These are phyloP conservation scores for Muscina levida DNA, from an alignment of 2,888 invertebrate genomes.

Conservation along the genomic window DNA sequence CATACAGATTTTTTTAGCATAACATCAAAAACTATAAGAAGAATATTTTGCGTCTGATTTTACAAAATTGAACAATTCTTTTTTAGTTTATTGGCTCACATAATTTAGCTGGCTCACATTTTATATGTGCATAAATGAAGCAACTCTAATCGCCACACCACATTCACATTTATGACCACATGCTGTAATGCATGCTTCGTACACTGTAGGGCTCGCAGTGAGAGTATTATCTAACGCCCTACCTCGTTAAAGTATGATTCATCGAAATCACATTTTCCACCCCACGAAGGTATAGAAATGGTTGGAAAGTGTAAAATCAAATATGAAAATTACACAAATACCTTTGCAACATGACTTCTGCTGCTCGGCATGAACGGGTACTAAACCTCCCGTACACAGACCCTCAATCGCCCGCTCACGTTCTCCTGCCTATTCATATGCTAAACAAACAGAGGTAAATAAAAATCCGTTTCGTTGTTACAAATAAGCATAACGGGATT, in stretches of 20 bases:
- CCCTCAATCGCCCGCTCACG: neutral
- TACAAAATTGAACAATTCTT: no score
- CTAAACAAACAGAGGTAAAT: constrained; percentile 52
- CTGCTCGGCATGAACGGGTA: neutral
- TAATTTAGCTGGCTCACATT: no score
- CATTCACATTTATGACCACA: no score
- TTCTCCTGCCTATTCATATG: constrained; percentile 50
- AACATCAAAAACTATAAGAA: no score
- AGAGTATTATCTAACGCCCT: neutral
- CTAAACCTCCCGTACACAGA: no score
- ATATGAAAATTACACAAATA: constrained; percentile 53
- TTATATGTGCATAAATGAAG: no score
- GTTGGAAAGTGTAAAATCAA: constrained; percentile 52
- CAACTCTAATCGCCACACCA: no score
- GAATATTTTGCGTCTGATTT: no score
- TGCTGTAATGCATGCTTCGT: no score
- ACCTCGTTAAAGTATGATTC: constrained; percentile 51
- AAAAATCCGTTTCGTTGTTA: constrained; percentile 59
- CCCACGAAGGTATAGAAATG: constrained; percentile 12
- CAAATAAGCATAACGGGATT: constrained; percentile 62
- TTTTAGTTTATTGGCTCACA: no score
- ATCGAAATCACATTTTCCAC: constrained; percentile 57
- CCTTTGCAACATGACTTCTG: constrained; percentile 21
- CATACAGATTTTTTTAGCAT: no score
- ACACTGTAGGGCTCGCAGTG: no score